Base-by-base conservation (phyloP, 92 coral and sea anemone species). In the Parazoanthus darwini region DNA sequence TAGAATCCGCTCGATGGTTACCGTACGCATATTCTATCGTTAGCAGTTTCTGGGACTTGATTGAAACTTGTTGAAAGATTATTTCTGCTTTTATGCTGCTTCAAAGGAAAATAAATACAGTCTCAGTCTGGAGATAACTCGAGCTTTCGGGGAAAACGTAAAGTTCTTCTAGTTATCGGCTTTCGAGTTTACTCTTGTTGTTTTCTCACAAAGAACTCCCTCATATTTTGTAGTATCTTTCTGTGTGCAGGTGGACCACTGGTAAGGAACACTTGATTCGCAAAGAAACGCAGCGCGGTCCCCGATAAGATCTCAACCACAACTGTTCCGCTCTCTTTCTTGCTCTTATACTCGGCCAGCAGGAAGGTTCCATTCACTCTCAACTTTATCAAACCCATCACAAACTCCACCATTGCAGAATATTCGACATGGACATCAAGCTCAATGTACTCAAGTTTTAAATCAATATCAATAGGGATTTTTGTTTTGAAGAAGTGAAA, bases 281-380 rank as follows among this genome's bases (percentile, higher is more conserved):
- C 84, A 23, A 56, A 6, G n/a, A 25, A 43, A 80, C 84, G 84
- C 35, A 46, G 72, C 22, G 46, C 84, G n/a, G 36, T 80, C 67
- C 56, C 26, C 10, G 84, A 51, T 0, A 59, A 66, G n/a, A 29
- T 33, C 42, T 80, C 84, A 33, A 80, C 44, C 43, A 80, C 71
- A 54, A 80, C 42, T 23, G 84, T 80, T 26, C 84, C 71, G 8
- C 43, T 36, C 5, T 80, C 84, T 10, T 36, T 75, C 84, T 80
- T 80, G 14, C 84, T 63, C 46, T 80, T 80, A 25, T 80, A 80
- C 36, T 80, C 84, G 23, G 84, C 84, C 26, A 80, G 36, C 44
- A 29, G 59, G 44, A 80, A 51, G 58, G 43, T 48, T 29, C 84
- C 84, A 5, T 80, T 35, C 84, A 80, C 50, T 51, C 66, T 54